These are phyloP conservation scores for Trisateles emortualis DNA, from an alignment of 2,888 invertebrate species.

Conservation along the genomic window DNA sequence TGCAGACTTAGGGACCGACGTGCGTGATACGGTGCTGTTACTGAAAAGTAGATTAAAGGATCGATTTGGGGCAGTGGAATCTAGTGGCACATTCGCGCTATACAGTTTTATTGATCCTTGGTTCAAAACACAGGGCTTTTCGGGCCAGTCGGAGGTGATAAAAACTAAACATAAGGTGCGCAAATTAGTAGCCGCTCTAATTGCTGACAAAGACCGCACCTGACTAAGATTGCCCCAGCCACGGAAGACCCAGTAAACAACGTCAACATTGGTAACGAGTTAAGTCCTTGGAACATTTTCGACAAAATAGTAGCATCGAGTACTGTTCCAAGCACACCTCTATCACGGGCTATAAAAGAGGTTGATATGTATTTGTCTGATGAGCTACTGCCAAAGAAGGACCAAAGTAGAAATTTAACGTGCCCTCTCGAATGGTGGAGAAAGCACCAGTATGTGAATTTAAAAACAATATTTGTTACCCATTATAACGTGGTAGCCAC, in stretches of 20 bases:
- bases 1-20: too few species aligned
- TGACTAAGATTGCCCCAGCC: neutral
- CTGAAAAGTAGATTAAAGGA: too few species aligned
- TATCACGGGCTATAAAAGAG: conserved; percentile 25
- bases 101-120: conserved; percentile 20
- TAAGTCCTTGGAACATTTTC: conserved; percentile 2
- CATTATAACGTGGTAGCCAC: conserved; percentile 19
- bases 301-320: neutral
- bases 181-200: conserved; percentile 6
- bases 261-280: neutral
- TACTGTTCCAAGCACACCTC: conserved; percentile 1
- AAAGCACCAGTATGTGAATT: conserved; percentile 7
- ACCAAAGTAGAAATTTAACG: conserved; percentile 8
- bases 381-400: conserved; percentile 19
- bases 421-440: conserved; percentile 24
- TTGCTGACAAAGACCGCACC: neutral
- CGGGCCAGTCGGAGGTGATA: conserved; percentile 3
- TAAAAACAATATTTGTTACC: neutral
- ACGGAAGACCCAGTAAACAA: neutral
- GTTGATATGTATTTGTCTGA: conserved; percentile 31
- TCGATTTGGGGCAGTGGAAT: too few species aligned
- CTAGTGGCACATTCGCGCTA: conserved; percentile 17
- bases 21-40: too few species aligned
- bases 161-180: conserved; percentile 11
- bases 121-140: conserved; percentile 13